Conservation (phyloP, 2,113 vertebrate genomes). For the Ellobius talpinus region DNA sequence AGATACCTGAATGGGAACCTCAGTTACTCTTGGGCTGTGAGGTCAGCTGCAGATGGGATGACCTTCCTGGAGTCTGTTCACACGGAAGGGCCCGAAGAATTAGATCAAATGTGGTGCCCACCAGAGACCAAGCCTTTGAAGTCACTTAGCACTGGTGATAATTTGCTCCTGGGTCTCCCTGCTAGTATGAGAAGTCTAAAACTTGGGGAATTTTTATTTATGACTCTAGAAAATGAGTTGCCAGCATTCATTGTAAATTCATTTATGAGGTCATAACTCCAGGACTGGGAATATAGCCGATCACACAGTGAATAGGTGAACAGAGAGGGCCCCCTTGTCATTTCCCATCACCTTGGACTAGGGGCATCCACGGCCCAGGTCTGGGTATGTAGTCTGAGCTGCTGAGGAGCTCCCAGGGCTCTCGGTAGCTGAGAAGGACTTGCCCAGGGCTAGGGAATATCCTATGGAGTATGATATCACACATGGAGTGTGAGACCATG, state of each 20-base stretch:
- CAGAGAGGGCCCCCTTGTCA: neutral
- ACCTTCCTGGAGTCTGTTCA: neutral
- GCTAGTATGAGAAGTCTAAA: neutral
- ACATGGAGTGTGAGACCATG: neutral
- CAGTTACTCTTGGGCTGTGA: neutral
- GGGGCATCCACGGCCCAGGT: too few species aligned
- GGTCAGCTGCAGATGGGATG: neutral
- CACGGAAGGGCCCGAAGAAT: neutral
- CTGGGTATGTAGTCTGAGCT: neutral
- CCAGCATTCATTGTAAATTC: constrained; percentile 16
- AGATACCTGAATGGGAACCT: neutral
- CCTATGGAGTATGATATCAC: neutral
- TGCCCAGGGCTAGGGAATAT: neutral
- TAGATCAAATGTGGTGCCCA: neutral
- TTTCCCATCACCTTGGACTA: neutral
- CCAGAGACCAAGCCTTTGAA: constrained; percentile 41
- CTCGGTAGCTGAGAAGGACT: neutral
- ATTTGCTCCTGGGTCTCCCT: constrained; percentile 17
- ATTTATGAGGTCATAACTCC: constrained; percentile 24
- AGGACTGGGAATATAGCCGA: neutral
- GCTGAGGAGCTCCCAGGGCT: neutral
- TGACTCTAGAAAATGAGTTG: neutral
- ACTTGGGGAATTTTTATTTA: constrained; percentile 56
- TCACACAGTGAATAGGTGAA: neutral
- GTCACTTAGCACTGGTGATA: neutral